Percentiles rank a stretch among this genome's conserved stretches.
Conservation (phyloP, 2,797 vertebrate species). For the Meda fulgida region DNA sequence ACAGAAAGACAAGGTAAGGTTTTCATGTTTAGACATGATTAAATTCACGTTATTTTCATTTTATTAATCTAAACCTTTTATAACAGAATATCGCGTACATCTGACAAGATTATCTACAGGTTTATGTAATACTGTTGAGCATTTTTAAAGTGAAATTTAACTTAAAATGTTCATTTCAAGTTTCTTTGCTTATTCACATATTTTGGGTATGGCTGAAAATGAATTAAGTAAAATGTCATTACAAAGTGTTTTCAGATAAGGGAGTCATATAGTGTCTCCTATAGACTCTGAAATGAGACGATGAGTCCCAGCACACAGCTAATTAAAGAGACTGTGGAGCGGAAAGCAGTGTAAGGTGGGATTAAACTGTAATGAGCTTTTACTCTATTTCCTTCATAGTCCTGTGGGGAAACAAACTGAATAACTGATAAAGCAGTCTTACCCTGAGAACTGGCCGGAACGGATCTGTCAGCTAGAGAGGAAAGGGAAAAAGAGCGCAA, state of each 20-base stretch:
- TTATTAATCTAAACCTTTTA: not conserved
- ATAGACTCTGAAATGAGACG: slow-evolving; percentile 27
- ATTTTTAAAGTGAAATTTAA: not conserved
- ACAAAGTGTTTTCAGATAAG: slow-evolving; percentile 21
- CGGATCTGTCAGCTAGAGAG: slow-evolving; percentile 92
- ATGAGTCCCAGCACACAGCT: slow-evolving; percentile 43
- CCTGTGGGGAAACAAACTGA: slow-evolving; percentile 60
- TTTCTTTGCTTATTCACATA: not conserved
- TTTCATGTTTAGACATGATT: not conserved
- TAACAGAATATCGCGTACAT: not conserved
- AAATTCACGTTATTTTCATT: not conserved
- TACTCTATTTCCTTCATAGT: slow-evolving; percentile 62
- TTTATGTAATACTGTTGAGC: not conserved
- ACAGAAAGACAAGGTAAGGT: slow-evolving; percentile 8
- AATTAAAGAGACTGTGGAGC: slow-evolving; percentile 63
- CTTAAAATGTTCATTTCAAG: not conserved
- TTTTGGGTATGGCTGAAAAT: slow-evolving; percentile 18
- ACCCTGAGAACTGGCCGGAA: slow-evolving; percentile 98
- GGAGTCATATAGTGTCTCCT: slow-evolving; percentile 25
- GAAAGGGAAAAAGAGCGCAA: slow-evolving; percentile 17
- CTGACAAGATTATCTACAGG: not conserved
- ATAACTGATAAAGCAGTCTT: slow-evolving; percentile 78
- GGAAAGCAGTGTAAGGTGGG: slow-evolving; percentile 62
- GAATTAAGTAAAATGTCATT: slow-evolving; percentile 27
- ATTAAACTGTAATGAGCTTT: slow-evolving; percentile 61